phyloP scores from a whole-genome alignment of 2,888 invertebrate genomes.

The Eurytoma californica region DNA sequence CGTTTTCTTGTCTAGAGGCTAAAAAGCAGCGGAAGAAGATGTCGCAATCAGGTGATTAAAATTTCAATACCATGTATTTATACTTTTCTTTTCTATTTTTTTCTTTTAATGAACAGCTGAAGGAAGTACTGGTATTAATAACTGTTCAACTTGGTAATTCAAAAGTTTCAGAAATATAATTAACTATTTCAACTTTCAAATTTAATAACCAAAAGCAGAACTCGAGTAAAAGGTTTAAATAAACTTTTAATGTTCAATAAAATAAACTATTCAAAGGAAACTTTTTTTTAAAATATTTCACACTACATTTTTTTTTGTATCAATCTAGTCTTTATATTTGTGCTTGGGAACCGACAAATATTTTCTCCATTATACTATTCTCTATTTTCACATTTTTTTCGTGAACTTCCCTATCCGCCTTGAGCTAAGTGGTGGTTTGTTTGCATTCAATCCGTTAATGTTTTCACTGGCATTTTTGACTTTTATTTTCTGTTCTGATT shows the following conservation, averaged over 20 bases:
- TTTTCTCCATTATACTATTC: constrained; percentile 39
- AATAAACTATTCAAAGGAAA: constrained; percentile 21
- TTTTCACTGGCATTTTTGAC: constrained; percentile 60
- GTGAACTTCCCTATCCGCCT: constrained; percentile 50
- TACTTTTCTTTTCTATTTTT: constrained; percentile 41
- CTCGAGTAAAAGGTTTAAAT: constrained; percentile 44
- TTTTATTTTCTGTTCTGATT: constrained; percentile 35
- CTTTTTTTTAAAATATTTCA: constrained; percentile 9
- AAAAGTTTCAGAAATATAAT: constrained; percentile 46
- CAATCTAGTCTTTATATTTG: constrained; percentile 39
- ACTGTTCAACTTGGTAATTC: constrained; percentile 48
- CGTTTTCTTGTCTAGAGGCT: constrained; percentile 83
- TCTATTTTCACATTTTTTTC: constrained; percentile 46
- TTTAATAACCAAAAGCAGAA: constrained; percentile 47
- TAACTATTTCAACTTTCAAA: constrained; percentile 52
- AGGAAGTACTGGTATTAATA: constrained; percentile 55
- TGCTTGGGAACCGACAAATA: constrained; percentile 46
- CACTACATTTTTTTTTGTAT: constrained; percentile 16
- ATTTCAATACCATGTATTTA: constrained; percentile 61
- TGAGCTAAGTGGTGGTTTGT: constrained; percentile 63
- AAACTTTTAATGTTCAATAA: constrained; percentile 26
- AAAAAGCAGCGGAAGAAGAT: constrained; percentile 97
- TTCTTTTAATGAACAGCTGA: constrained; percentile 54
- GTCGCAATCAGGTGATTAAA: constrained; percentile 89
- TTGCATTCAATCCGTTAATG: constrained; percentile 65